These are phyloP conservation scores for Coenonympha glycerion DNA, from an alignment of 2,888 invertebrate genomes.

Conservation along the genomic window DNA sequence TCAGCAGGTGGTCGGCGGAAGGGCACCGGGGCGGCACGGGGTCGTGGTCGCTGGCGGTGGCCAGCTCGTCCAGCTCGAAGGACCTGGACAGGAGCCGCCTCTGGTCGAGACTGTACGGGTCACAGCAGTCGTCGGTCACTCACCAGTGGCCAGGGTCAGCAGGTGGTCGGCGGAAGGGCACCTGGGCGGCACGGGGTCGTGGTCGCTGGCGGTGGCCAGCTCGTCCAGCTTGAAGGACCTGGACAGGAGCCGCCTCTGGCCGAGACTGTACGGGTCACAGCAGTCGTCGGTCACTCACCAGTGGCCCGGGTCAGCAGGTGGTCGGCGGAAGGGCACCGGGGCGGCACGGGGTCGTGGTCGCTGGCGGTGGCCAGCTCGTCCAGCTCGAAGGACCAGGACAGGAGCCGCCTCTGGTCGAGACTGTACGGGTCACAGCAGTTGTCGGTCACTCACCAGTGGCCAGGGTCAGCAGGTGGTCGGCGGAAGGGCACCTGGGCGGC, in stretches of 20 bases:
- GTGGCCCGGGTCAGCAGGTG: conserved; percentile 51
- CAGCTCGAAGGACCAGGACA: conserved; percentile 63
- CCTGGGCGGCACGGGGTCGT: conserved; percentile 44
- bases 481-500: conserved; percentile 62
- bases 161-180: conserved; percentile 67
- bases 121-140: conserved; percentile 29
- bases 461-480: conserved; percentile 56
- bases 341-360: no score
- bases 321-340: conserved; percentile 63
- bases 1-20: conserved; percentile 63
- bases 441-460: conserved; percentile 30
- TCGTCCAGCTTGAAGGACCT: conserved; percentile 64
- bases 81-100: conserved; percentile 57
- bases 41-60: no score
- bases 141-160: conserved; percentile 39
- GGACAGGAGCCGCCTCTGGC: conserved; percentile 51
- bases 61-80: conserved; percentile 59
- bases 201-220: conserved; percentile 38
- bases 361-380: conserved; percentile 56
- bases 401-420: conserved; percentile 44
- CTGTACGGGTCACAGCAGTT: conserved; percentile 37
- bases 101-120: conserved; percentile 44
- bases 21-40: conserved; percentile 52
- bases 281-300: conserved; percentile 33
- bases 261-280: conserved; percentile 38